These are phyloP conservation scores for Antennarius striatus DNA, from an alignment of 2,113 vertebrate genomes.

Conservation along the genomic window DNA sequence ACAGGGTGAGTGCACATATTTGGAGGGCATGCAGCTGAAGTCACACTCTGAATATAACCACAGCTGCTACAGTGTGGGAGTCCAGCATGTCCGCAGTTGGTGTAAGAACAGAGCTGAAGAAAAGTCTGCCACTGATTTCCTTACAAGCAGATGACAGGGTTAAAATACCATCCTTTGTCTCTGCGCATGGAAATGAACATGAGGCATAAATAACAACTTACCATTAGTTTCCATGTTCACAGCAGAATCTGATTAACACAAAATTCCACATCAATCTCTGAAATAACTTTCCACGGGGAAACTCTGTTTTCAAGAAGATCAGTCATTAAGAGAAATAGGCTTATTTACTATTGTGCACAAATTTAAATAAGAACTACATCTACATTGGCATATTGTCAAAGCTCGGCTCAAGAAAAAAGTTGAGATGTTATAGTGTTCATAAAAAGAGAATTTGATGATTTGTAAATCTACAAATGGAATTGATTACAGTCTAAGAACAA, in stretches of 20 bases:
- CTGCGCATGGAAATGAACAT: constrained; percentile 20
- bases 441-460: no score
- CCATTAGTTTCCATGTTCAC: constrained; percentile 7
- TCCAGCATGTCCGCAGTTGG: constrained; percentile 58
- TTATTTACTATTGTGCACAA: no score
- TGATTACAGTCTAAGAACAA: no score
- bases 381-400: no score
- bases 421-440: no score
- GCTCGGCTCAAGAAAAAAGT: no score
- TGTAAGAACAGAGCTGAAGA: constrained; percentile 20
- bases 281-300: not conserved
- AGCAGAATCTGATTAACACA: constrained; percentile 10
- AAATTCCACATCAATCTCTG: not conserved
- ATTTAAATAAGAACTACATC: no score
- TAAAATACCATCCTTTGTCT: constrained; percentile 6
- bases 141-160: constrained; percentile 36
- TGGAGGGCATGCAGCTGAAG: constrained; percentile 52
- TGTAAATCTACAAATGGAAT: no score
- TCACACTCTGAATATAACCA: constrained; percentile 71
- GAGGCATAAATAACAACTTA: constrained; percentile 17
- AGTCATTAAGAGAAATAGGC: no score
- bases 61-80: constrained; percentile 69
- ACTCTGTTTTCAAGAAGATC: not conserved
- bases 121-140: constrained; percentile 44
- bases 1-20: constrained; percentile 46